phyloP scores from a whole-genome alignment of 2,113 vertebrate species.

The Melanotaenia duboulayi region DNA sequence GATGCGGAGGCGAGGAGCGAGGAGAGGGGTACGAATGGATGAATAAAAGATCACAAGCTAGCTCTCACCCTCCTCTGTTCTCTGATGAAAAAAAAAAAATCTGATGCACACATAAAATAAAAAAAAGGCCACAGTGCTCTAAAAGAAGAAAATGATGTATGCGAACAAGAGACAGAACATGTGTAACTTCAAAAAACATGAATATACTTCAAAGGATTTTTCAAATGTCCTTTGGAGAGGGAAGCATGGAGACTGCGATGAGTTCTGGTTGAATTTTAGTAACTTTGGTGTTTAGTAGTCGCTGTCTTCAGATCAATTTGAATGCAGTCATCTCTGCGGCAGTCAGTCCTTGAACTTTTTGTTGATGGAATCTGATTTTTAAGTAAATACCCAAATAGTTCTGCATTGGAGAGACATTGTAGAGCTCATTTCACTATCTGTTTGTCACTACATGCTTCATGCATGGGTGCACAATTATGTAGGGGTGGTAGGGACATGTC shows the following conservation, averaged over 20 bases:
- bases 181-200: neutral
- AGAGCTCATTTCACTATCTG: neutral
- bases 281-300: neutral
- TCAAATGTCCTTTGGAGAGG: constrained; percentile 1
- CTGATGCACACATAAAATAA: constrained; percentile 50
- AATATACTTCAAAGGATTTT: constrained; percentile 34
- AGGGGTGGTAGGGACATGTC: too few relatives aligned
- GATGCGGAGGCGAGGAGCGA: constrained; percentile 71
- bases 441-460: neutral
- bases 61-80: constrained; percentile 52
- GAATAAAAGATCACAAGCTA: constrained; percentile 79
- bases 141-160: neutral
- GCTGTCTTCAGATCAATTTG: constrained; percentile 8
- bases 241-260: neutral
- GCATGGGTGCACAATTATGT: too few relatives aligned
- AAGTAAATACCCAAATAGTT: neutral
- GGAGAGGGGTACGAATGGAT: constrained; percentile 64
- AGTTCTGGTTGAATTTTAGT: constrained; percentile 1
- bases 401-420: neutral
- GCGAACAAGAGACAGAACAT: neutral
- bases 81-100: constrained; percentile 22
- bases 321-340: neutral
- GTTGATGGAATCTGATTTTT: constrained; percentile 20
- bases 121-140: constrained; percentile 14
- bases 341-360: neutral